phyloP scores from a whole-genome alignment of 1,140 invertebrate genomes.

The Lepidurus arcticus region DNA sequence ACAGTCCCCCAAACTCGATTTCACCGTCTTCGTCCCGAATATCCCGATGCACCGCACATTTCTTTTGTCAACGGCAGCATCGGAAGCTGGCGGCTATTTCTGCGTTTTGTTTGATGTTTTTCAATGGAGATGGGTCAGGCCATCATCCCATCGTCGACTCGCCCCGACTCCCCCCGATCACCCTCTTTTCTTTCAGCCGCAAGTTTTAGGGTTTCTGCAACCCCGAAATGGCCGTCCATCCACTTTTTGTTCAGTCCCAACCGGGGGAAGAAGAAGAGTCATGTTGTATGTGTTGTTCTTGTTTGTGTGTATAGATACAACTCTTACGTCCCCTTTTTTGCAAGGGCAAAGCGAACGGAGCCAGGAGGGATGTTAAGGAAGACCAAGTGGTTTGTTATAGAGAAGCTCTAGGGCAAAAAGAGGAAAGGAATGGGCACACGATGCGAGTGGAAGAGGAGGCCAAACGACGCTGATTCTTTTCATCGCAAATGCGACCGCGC shows the following conservation, averaged over 20 bases:
- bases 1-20: not conserved
- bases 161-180: no score
- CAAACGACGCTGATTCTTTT: slow-evolving; percentile 15
- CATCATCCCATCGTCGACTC: no score
- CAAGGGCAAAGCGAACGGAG: not conserved
- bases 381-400: not conserved
- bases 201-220: no score
- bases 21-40: not conserved
- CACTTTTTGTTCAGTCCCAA: no score
- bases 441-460: not conserved
- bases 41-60: no score
- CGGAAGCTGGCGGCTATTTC: no score
- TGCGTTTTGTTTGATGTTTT: no score
- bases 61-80: no score
- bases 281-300: not conserved
- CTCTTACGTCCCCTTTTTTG: not conserved
- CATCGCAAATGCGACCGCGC: slow-evolving; percentile 12
- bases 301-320: not conserved
- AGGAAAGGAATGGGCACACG: no score
- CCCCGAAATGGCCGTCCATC: no score
- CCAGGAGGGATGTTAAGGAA: not conserved
- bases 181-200: no score
- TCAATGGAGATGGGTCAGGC: no score
- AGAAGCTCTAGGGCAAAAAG: not conserved
- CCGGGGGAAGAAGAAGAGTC: not conserved